Evolutionary conservation across 2,888 invertebrate species (phyloP), one percentile per base, ranked within the genome.

Genomic region (Rhingia rostrata): DNA sequence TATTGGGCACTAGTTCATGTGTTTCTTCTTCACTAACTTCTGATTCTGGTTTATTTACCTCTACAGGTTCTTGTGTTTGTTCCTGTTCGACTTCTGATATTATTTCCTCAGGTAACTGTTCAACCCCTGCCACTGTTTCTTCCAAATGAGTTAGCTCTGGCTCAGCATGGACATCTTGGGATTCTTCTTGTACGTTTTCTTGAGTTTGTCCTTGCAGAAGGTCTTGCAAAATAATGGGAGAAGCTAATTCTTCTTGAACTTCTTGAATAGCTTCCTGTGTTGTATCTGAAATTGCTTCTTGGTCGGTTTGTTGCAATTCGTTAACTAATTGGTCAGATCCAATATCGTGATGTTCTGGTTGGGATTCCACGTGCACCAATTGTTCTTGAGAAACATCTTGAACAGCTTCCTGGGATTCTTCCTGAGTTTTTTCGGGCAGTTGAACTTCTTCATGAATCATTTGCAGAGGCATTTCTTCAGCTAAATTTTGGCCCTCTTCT

Each of bases 141-240:
- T 22, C 22, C 22, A 2, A 22, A 22, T 22, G 22, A 22, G 22
- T 22, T 22, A 22, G 1, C 22, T 22, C 22, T 22, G 22, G 22
- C 22, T 22, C 22, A 22, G 22, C 22, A 22, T 22, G 22, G 22
- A 9, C 22, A 7, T 56, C 22, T 37, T 69, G 33, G 3, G 56
- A 49, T 41, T 49, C 30, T 4, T 39, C 47, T 37, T 69, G 37
- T 12, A 4, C 22, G 5, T 7, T 2, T 47, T 47, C 56, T 37
- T 43, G 33, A 4, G 43, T 37, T 2, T 69, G 47, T n/a, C 2
- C 32, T 41, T 41, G 41, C 3, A 69, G 39, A 6, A 58, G 6
- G 4, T 69, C 69, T 39, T 69, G 56, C 35, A 67, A 32, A 35
- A 4, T 53, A 4, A 67, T 22, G 4, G 67, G 54, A 2, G 35